Conservation (phyloP, 1,140 invertebrate species). For the Phymorhynchus buccinoides region DNA sequence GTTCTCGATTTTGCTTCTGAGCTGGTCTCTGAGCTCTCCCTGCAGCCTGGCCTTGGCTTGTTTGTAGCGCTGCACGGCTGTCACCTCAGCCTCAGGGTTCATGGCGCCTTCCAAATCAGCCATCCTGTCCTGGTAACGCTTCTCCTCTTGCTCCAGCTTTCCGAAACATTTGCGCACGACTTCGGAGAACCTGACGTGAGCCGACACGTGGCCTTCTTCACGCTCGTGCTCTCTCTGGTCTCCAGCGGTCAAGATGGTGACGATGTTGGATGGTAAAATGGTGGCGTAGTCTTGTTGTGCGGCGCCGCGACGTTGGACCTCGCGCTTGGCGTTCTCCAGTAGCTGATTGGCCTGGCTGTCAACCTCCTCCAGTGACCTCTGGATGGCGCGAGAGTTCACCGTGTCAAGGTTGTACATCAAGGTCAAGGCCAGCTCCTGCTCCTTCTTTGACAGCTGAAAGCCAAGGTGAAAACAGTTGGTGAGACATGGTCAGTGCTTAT, state of each 20-base stretch:
- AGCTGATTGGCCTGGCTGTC: conserved; percentile 56
- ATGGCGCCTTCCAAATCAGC: conserved; percentile 64
- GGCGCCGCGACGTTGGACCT: conserved; percentile 65
- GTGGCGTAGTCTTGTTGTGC: conserved; percentile 62
- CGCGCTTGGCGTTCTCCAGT: conserved; percentile 61
- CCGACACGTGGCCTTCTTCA: conserved; percentile 58
- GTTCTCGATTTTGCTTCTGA: conserved; percentile 59
- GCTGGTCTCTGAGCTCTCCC: conserved; percentile 65
- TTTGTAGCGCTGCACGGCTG: conserved; percentile 61
- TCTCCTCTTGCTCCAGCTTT: conserved; percentile 68
- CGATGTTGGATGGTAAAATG: conserved; percentile 66
- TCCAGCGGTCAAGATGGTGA: conserved; percentile 63
- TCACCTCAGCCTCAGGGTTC: conserved; percentile 67
- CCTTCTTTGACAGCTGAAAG: conserved; percentile 54
- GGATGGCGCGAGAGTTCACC: conserved; percentile 45
- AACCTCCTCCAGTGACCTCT: conserved; percentile 59
- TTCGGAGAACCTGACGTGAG: conserved; percentile 65
- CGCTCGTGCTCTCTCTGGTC: conserved; percentile 63
- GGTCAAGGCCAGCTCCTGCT: conserved; percentile 61
- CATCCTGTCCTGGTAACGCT: conserved; percentile 65
- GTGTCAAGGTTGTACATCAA: conserved; percentile 57
- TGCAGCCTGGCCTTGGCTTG: conserved; percentile 66
- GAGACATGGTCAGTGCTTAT: not conserved
- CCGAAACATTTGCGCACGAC: conserved; percentile 62
- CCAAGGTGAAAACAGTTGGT: not conserved